phyloP scores from a whole-genome alignment of 2,888 invertebrate genomes.

The Buathra laborator region DNA sequence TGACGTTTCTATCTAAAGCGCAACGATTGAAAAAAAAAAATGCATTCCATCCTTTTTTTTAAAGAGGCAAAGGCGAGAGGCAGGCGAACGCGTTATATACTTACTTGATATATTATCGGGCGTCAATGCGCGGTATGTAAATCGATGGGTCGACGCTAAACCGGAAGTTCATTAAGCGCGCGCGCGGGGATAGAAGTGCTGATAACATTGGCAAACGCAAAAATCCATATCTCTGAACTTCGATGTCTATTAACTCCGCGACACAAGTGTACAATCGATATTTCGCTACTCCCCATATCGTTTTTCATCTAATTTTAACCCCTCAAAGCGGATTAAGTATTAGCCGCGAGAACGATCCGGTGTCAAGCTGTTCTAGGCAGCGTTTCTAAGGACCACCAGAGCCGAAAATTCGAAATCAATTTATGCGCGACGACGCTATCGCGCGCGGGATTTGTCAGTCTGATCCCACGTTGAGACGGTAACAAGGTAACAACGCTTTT shows the following conservation, averaged over 20 bases:
- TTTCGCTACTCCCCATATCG: not conserved
- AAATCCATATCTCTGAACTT: not conserved
- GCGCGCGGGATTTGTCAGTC: slow-evolving; percentile 56
- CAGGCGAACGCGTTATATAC: slow-evolving; percentile 34
- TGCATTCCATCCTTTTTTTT: not conserved
- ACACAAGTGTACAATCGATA: not conserved
- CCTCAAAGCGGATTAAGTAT: slow-evolving; percentile 29
- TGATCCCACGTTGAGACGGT: slow-evolving; percentile 53
- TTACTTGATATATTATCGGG: slow-evolving; percentile 51
- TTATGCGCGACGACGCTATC: not conserved
- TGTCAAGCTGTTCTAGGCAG: not conserved
- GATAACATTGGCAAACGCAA: slow-evolving; percentile 53
- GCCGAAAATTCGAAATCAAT: slow-evolving; percentile 35
- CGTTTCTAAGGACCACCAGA: slow-evolving; percentile 28
- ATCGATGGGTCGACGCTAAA: slow-evolving; percentile 32
- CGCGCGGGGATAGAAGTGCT: slow-evolving; percentile 33
- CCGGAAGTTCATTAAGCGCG: slow-evolving; percentile 60
- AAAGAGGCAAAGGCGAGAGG: slow-evolving; percentile 12
- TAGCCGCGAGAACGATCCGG: not conserved
- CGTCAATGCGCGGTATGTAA: slow-evolving; percentile 50
- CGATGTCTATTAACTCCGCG: not conserved
- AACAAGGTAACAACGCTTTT: slow-evolving; percentile 42
- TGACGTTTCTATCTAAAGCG: slow-evolving; percentile 2
- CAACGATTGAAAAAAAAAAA: slow-evolving; percentile 18
- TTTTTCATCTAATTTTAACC: slow-evolving; percentile 17